Conservation (phyloP, 2,113 vertebrate species). For the Istiophorus platypterus region DNA sequence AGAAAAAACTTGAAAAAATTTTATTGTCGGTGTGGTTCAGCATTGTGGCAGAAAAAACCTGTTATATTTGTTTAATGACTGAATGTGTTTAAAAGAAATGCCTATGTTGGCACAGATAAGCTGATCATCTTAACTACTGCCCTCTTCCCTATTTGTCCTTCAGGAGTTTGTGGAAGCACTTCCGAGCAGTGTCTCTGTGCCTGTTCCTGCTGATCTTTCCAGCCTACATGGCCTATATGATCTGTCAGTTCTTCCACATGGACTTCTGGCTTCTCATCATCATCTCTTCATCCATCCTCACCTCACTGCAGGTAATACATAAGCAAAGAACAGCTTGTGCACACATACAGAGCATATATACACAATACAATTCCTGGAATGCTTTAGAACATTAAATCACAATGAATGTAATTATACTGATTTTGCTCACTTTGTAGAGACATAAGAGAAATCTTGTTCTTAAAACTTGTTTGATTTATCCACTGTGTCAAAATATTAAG, state of each 20-base stretch:
- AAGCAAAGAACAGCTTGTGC: background rate
- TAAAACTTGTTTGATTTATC: background rate
- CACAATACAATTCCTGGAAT: background rate
- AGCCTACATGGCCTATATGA: conserved; percentile 98
- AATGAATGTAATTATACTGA: background rate
- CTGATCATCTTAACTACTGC: background rate
- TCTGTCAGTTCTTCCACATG: conserved; percentile 99
- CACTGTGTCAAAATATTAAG: background rate
- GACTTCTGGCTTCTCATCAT: conserved; percentile 99
- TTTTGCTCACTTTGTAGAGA: background rate
- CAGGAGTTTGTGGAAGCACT: conserved; percentile 99
- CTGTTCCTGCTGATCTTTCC: conserved; percentile 95
- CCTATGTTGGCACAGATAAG: background rate
- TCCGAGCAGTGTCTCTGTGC: conserved; percentile 95
- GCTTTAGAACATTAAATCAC: background rate
- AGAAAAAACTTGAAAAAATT: too few species aligned
- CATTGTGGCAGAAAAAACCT: background rate
- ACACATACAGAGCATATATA: background rate
- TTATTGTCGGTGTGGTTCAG: too few species aligned
- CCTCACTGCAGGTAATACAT: conserved; percentile 93
- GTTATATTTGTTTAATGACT: background rate
- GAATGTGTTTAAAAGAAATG: background rate
- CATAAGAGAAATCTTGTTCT: background rate
- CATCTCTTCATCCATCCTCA: conserved; percentile 98
- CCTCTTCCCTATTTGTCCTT: background rate